phyloP scores from a whole-genome alignment of 2,888 invertebrate species.

The Tetrapedia diversipes region DNA sequence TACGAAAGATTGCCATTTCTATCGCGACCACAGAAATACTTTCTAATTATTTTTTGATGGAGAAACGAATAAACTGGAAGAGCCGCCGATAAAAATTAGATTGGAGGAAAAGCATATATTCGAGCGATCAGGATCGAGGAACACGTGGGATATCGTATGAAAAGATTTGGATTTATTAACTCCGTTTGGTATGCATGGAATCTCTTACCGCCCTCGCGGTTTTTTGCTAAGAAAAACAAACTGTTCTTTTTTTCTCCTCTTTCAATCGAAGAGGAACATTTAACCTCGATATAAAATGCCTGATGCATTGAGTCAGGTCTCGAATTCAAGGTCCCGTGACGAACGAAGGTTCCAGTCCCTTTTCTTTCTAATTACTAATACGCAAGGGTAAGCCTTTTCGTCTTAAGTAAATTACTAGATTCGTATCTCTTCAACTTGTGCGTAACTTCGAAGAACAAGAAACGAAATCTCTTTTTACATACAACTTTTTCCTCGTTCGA shows the following conservation, averaged over 20 bases:
- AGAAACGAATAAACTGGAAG: not conserved
- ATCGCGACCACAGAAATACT: too few species aligned
- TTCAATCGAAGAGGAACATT: conserved; percentile 27
- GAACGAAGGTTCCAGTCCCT: conserved; percentile 27
- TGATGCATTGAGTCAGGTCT: conserved; percentile 50
- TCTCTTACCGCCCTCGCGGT: conserved; percentile 50
- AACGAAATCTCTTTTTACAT: too few species aligned
- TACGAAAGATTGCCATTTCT: not conserved
- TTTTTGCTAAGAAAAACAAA: conserved; percentile 52
- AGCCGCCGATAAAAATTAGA: not conserved
- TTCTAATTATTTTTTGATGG: not conserved
- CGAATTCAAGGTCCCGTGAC: conserved; percentile 48
- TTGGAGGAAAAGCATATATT: not conserved
- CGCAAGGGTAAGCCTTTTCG: not conserved
- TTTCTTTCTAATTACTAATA: conserved; percentile 15
- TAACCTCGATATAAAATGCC: conserved; percentile 62
- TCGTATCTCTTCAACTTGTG: not conserved
- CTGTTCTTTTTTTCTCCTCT: conserved; percentile 27
- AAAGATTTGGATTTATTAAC: conserved; percentile 50
- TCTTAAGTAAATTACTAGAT: not conserved
- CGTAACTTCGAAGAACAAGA: not conserved
- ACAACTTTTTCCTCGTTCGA: too few species aligned
- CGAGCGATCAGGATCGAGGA: not conserved
- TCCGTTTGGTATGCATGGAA: conserved; percentile 49
- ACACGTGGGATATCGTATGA: conserved; percentile 12